These are phyloP conservation scores for Chesias legatella DNA, from an alignment of 2,888 invertebrate genomes.

Conservation along the genomic window DNA sequence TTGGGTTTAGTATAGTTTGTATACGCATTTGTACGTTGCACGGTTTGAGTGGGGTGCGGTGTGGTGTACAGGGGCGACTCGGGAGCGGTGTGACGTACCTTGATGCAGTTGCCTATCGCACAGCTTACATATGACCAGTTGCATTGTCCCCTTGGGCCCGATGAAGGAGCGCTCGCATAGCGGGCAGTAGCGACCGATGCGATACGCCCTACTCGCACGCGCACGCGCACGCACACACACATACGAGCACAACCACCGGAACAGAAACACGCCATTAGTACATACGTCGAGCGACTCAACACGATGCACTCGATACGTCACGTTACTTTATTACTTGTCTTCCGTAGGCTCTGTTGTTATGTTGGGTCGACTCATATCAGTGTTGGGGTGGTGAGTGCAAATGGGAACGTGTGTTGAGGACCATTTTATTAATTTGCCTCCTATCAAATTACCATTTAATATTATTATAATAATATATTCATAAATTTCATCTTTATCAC, in stretches of 20 bases:
- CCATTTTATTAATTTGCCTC: no score
- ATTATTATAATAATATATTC: no score
- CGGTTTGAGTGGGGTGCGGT: no score
- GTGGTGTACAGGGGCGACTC: no score
- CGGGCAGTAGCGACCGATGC: constrained; percentile 87
- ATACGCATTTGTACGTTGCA: constrained; percentile 15
- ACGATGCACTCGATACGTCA: constrained; percentile 36
- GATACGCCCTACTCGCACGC: constrained; percentile 82
- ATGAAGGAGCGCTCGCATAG: constrained; percentile 86
- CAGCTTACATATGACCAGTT: constrained; percentile 81
- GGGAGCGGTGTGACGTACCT: constrained; percentile 77
- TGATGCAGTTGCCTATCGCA: constrained; percentile 81
- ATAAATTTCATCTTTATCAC: no score
- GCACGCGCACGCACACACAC: constrained; percentile 74
- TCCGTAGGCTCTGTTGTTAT: constrained; percentile 28
- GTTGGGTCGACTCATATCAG: constrained; percentile 3
- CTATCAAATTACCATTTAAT: no score
- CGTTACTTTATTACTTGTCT: constrained; percentile 53
- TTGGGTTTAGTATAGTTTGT: constrained; percentile 21
- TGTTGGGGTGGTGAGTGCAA: no score
- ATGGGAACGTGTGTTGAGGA: no score
- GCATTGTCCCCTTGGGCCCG: constrained; percentile 84
- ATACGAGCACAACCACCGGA: constrained; percentile 74
- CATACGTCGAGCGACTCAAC: constrained; percentile 45
- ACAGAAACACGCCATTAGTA: constrained; percentile 80